Conservation (phyloP, 1,140 invertebrate genomes). For the Lucilia sericata region DNA sequence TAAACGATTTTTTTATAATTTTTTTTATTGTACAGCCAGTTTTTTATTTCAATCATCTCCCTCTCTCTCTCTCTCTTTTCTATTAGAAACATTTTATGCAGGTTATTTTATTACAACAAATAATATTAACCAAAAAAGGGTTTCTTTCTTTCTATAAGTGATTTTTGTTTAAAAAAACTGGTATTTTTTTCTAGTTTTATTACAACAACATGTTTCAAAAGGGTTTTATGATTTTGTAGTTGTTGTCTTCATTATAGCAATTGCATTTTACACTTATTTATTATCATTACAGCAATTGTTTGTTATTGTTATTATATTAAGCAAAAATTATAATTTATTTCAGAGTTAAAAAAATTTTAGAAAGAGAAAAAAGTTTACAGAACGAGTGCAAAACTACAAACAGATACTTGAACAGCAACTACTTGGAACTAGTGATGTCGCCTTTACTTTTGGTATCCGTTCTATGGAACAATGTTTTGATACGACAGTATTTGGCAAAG, state of each 20-base stretch:
- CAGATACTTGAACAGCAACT: too few species aligned
- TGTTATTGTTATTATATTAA: slow-evolving; percentile 33
- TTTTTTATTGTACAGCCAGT: slow-evolving; percentile 40
- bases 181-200: neutral
- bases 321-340: slow-evolving; percentile 26
- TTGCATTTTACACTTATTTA: neutral
- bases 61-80: neutral
- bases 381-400: too few species aligned
- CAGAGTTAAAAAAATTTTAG: neutral
- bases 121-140: slow-evolving; percentile 12
- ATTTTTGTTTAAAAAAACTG: slow-evolving; percentile 28
- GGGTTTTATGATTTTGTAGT: neutral
- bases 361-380: too few species aligned
- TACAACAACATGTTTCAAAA: too few species aligned
- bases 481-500: too few species aligned
- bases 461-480: too few species aligned
- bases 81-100: slow-evolving; percentile 22
- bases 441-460: too few species aligned
- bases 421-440: too few species aligned
- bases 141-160: neutral
- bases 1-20: neutral
- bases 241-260: neutral
- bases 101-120: slow-evolving; percentile 32
- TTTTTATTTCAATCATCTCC: neutral
- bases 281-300: slow-evolving; percentile 18